Base-by-base conservation (phyloP, 2,797 vertebrate genomes). In the Crocodylus rhombifer region DNA sequence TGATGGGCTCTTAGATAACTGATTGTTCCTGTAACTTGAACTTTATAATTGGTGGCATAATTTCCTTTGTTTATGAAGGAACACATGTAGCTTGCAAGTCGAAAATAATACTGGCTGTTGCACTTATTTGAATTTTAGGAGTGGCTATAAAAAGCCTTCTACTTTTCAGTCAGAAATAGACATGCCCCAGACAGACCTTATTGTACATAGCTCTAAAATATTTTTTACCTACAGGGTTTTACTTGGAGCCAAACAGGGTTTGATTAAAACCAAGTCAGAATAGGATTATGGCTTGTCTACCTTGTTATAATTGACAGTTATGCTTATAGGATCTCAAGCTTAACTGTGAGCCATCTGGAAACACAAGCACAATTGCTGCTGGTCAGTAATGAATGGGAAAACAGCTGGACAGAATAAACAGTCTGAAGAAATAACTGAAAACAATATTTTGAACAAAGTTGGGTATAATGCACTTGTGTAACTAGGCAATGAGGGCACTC, bases 301-400 rank as follows among this genome's bases (percentile, higher is more conserved):
- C 87, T 96, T 94, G 92, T 95, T 92, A 82, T 91, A 51, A 90
- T 73, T 94, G 94, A 90, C 92, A 93, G 87, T 93, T 97, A 82
- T 23, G 84, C 84, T 97, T 97, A 96, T 95, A 90, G 96, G 95
- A 97, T 96, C 93, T 96, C 93, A 97, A 85, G 95, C 92, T 97
- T 97, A 97, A 85, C 96, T 86, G 74, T 12, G 10, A 87, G 81
- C 92, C 92, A n/a, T 95, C 92, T 91, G 81, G 81, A 76, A 86
- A 84, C 17, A 82, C n/a, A 36, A 93, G 87, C 95, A 91, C 95
- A 94, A 81, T 95, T 87, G 92, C 92, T 71, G 63, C 82, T 93
- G 89, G 92, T 95, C 94, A 91, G 73, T 86, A 90, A 28, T 62
- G 81, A 96, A 78, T 86, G 92, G 88, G 90, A 90, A 94, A 97